These are phyloP conservation scores for Mionectes macconnelli DNA, from an alignment of 2,113 vertebrate genomes.

Conservation along the genomic window DNA sequence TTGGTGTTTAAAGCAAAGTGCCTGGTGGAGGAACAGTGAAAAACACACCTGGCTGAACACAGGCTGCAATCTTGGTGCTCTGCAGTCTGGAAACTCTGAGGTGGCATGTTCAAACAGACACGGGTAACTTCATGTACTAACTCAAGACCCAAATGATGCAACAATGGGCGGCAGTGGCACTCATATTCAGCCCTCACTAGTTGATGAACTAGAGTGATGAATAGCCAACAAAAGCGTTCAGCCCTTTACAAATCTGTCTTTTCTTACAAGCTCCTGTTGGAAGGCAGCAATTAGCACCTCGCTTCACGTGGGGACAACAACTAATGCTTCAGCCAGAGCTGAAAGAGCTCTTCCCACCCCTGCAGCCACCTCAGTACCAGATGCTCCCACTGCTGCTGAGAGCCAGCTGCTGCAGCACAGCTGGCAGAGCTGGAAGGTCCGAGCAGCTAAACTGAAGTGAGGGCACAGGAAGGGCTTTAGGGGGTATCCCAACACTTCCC, in stretches of 20 bases:
- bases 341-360: not conserved
- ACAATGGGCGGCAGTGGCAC: not conserved
- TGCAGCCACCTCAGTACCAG: not conserved
- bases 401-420: not conserved
- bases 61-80: not conserved
- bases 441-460: not conserved
- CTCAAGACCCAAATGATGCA: not conserved
- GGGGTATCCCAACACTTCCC: not conserved
- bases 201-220: not conserved
- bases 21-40: not conserved
- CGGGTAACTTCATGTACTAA: not conserved
- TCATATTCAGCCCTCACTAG: not conserved
- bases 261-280: not conserved
- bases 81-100: not conserved
- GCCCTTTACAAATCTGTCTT: not conserved
- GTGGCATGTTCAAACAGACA: not conserved
- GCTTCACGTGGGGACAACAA: fast-evolving
- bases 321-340: not conserved
- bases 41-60: not conserved
- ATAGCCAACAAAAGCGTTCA: not conserved
- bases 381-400: not conserved
- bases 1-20: not conserved
- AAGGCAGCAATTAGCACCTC: not conserved
- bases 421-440: not conserved
- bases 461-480: not conserved